Evolutionary conservation across 2,113 vertebrate genomes (phyloP), one percentile per base, ranked within the genome.

Genomic region (Megalops atlanticus): DNA sequence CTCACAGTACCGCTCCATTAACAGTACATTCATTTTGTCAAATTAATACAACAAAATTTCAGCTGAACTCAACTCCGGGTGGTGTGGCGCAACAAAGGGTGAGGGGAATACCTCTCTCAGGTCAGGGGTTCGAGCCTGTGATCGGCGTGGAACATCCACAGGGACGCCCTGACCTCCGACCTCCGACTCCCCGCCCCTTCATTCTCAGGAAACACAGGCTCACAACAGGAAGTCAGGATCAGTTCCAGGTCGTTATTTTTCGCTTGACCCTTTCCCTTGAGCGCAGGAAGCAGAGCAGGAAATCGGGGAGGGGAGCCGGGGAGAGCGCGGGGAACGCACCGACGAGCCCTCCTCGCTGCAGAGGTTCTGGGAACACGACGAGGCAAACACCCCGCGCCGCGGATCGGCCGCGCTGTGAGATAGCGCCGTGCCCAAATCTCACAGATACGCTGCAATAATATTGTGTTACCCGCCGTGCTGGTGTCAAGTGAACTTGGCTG

Each of bases 211-310:
- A 88, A 82, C 84, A 54, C 41, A 33, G 81, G 84, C 81, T 80
- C 84, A 87, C 82, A 89, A 71, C 87, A 92, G 92, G 92, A 91
- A 93, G 86, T 88, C 80, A 84, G 87, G 88, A 52, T 80, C 88
- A 90, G 89, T 83, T 69, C 54, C 45, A 86, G 89, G 82, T 81
- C 81, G 82, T 85, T 35, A 24, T 71, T 21, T 36, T 14, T 21
- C n/a, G 89, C 87, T 70, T 89, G 78, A 87, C 84, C 84, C 82
- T 58, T n/a, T 86, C 80, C 86, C 80, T 88, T 84, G 77, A 74
- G 83, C 84, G 81, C 82, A 84, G 31, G 27, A 81, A 80, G 81
- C 72, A 83, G 74, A 81, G 77, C 81, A 73, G 38, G 45, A 70
- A 83, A 79, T 41, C 4, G 36, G 76, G 33, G 21, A 18, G n/a